Percentiles rank a stretch among this genome's conserved stretches.
These are phyloP conservation scores for Penaeus monodon DNA, from an alignment of 2,888 invertebrate species.

Conservation along the genomic window DNA sequence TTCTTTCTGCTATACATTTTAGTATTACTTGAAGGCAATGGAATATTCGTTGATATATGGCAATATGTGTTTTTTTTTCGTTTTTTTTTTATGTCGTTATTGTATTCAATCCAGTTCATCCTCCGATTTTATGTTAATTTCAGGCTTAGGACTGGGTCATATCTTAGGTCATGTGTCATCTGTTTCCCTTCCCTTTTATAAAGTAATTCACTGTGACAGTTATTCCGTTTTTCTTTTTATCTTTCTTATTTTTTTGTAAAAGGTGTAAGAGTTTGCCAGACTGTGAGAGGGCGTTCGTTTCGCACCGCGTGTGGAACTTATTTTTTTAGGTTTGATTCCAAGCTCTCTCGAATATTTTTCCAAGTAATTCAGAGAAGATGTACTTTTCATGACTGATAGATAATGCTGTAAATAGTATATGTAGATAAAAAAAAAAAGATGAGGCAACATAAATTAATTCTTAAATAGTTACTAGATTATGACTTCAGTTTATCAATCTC, in stretches of 20 bases:
- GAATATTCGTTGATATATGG: background rate
- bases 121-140: too few species aligned
- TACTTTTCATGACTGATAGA: constrained; percentile 45
- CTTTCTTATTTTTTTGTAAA: too few species aligned
- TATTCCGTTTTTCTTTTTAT: too few species aligned
- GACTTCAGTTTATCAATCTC: constrained; percentile 22
- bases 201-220: too few species aligned
- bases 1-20: constrained; percentile 26
- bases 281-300: background rate
- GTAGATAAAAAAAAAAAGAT: constrained; percentile 23
- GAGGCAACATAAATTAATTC: constrained; percentile 34
- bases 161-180: background rate
- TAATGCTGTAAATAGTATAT: constrained; percentile 40
- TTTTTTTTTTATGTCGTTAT: constrained; percentile 8
- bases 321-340: constrained; percentile 30
- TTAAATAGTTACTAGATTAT: constrained; percentile 32
- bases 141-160: background rate
- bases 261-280: too few species aligned
- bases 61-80: background rate
- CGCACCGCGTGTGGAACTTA: too few species aligned
- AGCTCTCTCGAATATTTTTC: constrained; percentile 35
- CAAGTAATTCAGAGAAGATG: constrained; percentile 19
- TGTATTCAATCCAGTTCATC: background rate
- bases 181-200: background rate
- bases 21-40: too few species aligned